A percentile compares a stretch with the other conserved stretches of the same genome.
Evolutionary conservation across 2,888 invertebrate genomes (phyloP).

Genomic region (Xanthorhoe designata): DNA sequence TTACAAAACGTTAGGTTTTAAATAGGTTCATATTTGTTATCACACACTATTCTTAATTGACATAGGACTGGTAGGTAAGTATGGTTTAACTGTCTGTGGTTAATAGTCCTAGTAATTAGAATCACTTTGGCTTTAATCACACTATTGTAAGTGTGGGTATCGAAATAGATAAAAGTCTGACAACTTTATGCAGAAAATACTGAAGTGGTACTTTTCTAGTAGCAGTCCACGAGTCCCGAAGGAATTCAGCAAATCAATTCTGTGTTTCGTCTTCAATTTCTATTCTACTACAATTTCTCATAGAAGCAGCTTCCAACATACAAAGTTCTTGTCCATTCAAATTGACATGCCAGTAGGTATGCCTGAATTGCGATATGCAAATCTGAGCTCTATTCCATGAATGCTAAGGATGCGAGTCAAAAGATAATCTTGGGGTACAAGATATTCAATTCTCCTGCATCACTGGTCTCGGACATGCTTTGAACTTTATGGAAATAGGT

Average conservation of each 20-base stretch:
- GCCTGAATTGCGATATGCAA: slow-evolving; percentile 17
- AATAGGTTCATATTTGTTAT: too few species aligned
- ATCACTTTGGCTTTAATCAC: too few species aligned
- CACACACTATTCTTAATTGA: too few species aligned
- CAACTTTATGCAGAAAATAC: background rate
- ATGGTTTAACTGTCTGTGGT: background rate
- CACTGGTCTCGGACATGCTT: slow-evolving; percentile 46
- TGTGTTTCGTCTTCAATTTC: slow-evolving; percentile 4
- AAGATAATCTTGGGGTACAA: slow-evolving; percentile 37
- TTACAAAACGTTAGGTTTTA: too few species aligned
- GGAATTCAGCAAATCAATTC: background rate
- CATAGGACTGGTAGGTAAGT: too few species aligned
- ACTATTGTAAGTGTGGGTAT: too few species aligned
- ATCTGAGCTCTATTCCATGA: slow-evolving; percentile 25
- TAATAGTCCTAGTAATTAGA: too few species aligned
- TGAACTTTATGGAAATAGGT: slow-evolving; percentile 51
- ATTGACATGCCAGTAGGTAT: slow-evolving; percentile 43
- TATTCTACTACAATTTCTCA: slow-evolving; percentile 32
- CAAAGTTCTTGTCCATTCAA: slow-evolving; percentile 41
- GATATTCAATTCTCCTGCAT: slow-evolving; percentile 56
- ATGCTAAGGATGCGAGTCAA: slow-evolving; percentile 27
- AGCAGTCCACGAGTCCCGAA: background rate
- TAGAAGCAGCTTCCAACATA: slow-evolving; percentile 35
- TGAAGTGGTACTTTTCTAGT: background rate
- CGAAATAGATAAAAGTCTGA: too few species aligned